Conservation (phyloP, 2,113 vertebrate genomes). For the Oophaga pumilio region DNA sequence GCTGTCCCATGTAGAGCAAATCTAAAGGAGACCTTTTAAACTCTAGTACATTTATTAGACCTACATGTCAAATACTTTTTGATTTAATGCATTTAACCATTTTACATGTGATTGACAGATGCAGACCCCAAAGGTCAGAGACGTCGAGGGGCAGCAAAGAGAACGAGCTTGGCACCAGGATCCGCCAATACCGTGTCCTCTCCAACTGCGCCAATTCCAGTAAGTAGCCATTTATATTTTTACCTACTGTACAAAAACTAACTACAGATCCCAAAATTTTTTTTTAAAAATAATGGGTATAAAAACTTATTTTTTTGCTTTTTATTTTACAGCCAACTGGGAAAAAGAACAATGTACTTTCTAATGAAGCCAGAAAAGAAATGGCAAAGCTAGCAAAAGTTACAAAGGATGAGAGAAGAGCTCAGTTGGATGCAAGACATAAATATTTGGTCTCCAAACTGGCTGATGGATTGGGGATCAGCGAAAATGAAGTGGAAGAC, state of each 20-base stretch:
- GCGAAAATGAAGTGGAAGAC: constrained; percentile 74
- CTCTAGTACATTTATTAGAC: too few relatives aligned
- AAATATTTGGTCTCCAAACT: constrained; percentile 75
- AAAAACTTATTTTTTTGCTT: not conserved
- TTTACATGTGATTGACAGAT: constrained; percentile 56
- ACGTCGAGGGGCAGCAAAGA: constrained; percentile 64
- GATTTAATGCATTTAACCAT: not conserved
- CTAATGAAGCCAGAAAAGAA: constrained; percentile 75
- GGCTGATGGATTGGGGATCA: constrained; percentile 66
- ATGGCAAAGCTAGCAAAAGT: constrained; percentile 68
- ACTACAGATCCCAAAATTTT: not conserved
- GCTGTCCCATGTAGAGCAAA: too few relatives aligned
- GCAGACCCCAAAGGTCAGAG: constrained; percentile 63
- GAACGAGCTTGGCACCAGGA: constrained; percentile 59
- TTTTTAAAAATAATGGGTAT: not conserved
- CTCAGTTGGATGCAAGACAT: constrained; percentile 73
- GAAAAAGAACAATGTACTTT: constrained; percentile 68
- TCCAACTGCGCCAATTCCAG: constrained; percentile 63
- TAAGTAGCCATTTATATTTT: constrained; percentile 64
- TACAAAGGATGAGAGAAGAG: constrained; percentile 73
- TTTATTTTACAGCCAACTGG: constrained; percentile 66
- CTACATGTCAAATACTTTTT: too few relatives aligned
- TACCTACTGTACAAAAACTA: not conserved
- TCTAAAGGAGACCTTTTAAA: too few relatives aligned
- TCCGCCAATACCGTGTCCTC: constrained; percentile 61